Conservation (phyloP, 2,797 vertebrate species). For the Ptychadena robeensis region DNA sequence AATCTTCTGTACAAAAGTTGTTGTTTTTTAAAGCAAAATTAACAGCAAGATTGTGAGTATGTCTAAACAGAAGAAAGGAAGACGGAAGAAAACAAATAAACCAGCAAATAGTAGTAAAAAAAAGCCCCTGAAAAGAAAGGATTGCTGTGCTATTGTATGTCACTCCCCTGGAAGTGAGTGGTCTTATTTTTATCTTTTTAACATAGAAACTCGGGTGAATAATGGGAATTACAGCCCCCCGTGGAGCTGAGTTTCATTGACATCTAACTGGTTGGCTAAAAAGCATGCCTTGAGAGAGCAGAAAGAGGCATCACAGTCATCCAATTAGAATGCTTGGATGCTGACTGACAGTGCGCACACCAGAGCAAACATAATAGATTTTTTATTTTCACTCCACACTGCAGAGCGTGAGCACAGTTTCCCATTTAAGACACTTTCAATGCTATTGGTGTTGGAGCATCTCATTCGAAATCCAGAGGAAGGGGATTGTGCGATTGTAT, state of each 20-base stretch:
- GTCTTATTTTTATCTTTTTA: slow-evolving; percentile 71
- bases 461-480: slow-evolving; percentile 75
- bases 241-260: slow-evolving; percentile 68
- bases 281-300: slow-evolving; percentile 70
- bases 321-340: slow-evolving; percentile 70
- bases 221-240: slow-evolving; percentile 67
- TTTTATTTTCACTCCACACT: slow-evolving; percentile 72
- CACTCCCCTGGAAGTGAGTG: slow-evolving; percentile 67
- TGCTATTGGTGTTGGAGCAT: slow-evolving; percentile 71
- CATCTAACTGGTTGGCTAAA: slow-evolving; percentile 72
- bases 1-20: not conserved
- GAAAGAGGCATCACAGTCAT: slow-evolving; percentile 65
- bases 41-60: not conserved
- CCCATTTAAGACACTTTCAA: slow-evolving; percentile 73
- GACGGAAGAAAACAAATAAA: slow-evolving; percentile 46
- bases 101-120: slow-evolving; percentile 58
- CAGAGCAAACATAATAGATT: slow-evolving; percentile 74
- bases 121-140: slow-evolving; percentile 66
- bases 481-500: slow-evolving; percentile 68
- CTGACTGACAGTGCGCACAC: slow-evolving; percentile 69
- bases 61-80: not conserved
- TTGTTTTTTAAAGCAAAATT: slow-evolving; percentile 19
- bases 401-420: slow-evolving; percentile 72
- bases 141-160: slow-evolving; percentile 68
- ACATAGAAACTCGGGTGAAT: slow-evolving; percentile 67